Base-by-base conservation (phyloP, 2,113 vertebrate genomes). In the Willisornis vidua region DNA sequence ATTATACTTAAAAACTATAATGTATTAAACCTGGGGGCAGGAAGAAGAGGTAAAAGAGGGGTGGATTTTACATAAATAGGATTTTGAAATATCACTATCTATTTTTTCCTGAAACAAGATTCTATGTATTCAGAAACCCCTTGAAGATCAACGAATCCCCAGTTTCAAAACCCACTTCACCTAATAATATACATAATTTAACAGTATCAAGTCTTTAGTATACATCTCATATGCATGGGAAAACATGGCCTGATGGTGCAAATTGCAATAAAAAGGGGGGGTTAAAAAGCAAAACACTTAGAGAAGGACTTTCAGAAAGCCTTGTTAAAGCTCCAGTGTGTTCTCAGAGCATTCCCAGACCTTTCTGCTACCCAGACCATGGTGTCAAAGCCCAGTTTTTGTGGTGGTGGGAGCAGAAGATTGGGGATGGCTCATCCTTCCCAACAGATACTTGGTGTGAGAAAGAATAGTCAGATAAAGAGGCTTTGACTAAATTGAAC, bases 281-380 rank as follows among this genome's bases (percentile, higher is more conserved):
- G 19, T 4, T 3, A 6, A 14, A 31, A 39, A 7, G 18, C 1
- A 29, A 58, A 54, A 37, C 29, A 6, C 2, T 5, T n/a, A 59
- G 15, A 46, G 18, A 15, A 71, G 49, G 28, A n/a, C 26, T 46
- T 90, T 75, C 74, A 72, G 57, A 67, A 92, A 83, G 16, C 57
- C 75, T 59, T 72, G 9, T 35, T 76, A 43, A 61, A 87, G 39
- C 17, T 31, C 57, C 25, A 7, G 5, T 19, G 28, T 29, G 31
- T 35, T 46, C n/a, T 63, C 31, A 54, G 57, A 67, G 46, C 46
- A 66, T 61, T 55, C 45, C 26, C 55, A 41, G n/a, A 26, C 19
- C 13, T 41, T 49, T 37, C 10, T 89, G 65, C 12, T 4, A 1
- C 51, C 68, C 59, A 63, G 41, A 14, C 11, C 0, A 0, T 15